Evolutionary conservation across 1,140 invertebrate genomes (phyloP).

Genomic region (Scaptodrosophila lebanonensis): DNA sequence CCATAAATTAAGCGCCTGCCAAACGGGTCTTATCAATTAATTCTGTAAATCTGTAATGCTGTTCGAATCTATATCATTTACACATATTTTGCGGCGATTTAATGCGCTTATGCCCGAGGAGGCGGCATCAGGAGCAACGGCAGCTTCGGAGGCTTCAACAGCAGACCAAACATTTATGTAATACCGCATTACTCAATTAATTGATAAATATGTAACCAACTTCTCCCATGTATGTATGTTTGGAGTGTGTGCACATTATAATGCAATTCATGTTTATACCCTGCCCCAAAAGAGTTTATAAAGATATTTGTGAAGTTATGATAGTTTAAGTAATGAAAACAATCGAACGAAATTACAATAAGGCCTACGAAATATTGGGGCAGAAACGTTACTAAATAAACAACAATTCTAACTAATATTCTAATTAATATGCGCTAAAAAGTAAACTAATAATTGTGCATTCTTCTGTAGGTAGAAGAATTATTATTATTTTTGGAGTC

Average conservation of each 20-base stretch:
- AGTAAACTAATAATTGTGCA: no score
- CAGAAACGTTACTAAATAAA: no score
- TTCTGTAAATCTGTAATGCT: slow-evolving; percentile 31
- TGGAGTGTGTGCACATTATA: slow-evolving; percentile 33
- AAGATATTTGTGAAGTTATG: no score
- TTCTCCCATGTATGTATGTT: slow-evolving; percentile 1
- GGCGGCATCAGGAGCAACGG: background rate
- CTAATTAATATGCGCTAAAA: no score
- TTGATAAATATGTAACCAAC: slow-evolving; percentile 39
- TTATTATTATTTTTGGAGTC: no score
- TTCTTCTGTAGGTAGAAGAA: no score
- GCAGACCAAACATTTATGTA: slow-evolving; percentile 54
- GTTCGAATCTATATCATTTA: slow-evolving; percentile 26
- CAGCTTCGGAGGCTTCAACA: background rate
- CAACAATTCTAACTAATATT: no score
- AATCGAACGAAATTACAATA: no score
- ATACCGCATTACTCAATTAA: slow-evolving; percentile 54
- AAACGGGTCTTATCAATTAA: slow-evolving; percentile 44
- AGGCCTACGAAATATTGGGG: no score
- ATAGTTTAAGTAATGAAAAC: no score
- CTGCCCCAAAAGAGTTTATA: no score
- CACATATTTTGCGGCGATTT: slow-evolving; percentile 23
- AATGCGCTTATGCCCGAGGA: slow-evolving; percentile 38
- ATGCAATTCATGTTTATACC: slow-evolving; percentile 51
- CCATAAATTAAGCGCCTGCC: slow-evolving; percentile 19